Evolutionary conservation across 2,113 vertebrate species (phyloP), one percentile per base, ranked within the genome.

Genomic region (Eulemur macaco): DNA sequence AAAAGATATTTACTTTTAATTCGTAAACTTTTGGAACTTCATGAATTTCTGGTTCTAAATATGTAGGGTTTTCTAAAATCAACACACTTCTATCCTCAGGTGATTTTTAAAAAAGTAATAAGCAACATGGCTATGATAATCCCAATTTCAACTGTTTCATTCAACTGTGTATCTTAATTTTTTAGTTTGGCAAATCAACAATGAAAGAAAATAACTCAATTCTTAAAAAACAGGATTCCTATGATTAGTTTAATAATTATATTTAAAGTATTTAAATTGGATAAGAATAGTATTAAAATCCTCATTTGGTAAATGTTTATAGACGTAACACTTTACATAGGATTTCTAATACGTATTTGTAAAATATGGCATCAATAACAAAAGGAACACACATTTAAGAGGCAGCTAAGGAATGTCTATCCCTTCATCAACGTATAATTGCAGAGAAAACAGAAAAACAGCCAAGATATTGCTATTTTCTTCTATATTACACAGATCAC

Each of bases 61-160:
- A 94, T 76, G 25, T n/a, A 94, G 42, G n/a, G 13, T 68, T 96
- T 74, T 60, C n/a, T 68, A 87, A 82, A 87, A 60, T 60, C 23
- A 76, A 76, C 13, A 85, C 14, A 87, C 4, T 42, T 66, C 50
- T 8, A 81, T 52, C 21, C 18, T 76, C 81, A 81, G 11, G 3
- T 13, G 8, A 81, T 39, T 54, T 66, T 39, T 54, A 50, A 0
- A 8, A 11, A 58, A 15, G 12, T 17, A 50, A 76, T 25, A 52
- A 78, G 2, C 5, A 89, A 85, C 5, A 73, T 39, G 20, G 2
- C 13, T 64, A 86, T 73, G 64, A 58, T 42, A 18, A 73, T 80
- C 11, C 23, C 31, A 47, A 45, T 47, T 86, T 94, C 56, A 81
- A 71, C 64, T 87, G 31, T 20, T 86, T 85, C 42, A 78, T 56